Percentiles rank a stretch among this genome's conserved stretches.
These are phyloP conservation scores for Keiferia lycopersicella DNA, from an alignment of 2,888 invertebrate genomes.

Conservation along the genomic window DNA sequence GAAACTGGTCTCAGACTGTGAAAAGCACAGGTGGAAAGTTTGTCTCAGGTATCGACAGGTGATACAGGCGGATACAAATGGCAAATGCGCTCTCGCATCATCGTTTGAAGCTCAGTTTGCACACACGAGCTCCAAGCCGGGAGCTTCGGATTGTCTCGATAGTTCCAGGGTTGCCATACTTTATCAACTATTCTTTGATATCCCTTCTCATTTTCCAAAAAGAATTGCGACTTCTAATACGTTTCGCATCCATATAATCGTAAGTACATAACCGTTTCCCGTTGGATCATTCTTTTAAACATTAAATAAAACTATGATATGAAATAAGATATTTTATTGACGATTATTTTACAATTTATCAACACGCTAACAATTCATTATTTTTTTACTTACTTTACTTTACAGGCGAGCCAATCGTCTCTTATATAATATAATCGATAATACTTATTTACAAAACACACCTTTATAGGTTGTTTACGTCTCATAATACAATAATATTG, in stretches of 20 bases:
- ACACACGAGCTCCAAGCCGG: no score
- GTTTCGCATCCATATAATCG: no score
- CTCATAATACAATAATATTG: slow-evolving; percentile 62
- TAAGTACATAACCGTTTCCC: no score
- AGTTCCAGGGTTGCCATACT: no score
- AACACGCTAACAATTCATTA: slow-evolving; percentile 36
- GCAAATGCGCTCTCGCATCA: slow-evolving; percentile 51
- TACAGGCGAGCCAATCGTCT: slow-evolving; percentile 38
- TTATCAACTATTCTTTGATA: no score
- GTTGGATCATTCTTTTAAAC: no score
- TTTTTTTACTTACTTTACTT: slow-evolving; percentile 29
- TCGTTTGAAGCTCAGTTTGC: slow-evolving; percentile 8
- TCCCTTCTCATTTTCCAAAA: no score
- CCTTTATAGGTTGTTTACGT: slow-evolving; percentile 40
- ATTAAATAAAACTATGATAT: not conserved
- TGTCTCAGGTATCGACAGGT: slow-evolving; percentile 15
- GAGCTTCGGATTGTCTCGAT: no score
- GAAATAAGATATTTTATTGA: slow-evolving; percentile 37
- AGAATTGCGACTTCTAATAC: no score
- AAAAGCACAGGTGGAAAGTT: not conserved
- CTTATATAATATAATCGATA: slow-evolving; percentile 40
- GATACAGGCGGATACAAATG: slow-evolving; percentile 44
- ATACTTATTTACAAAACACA: slow-evolving; percentile 54
- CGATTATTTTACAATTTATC: slow-evolving; percentile 34
- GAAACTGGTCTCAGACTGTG: not conserved